These are phyloP conservation scores for Orbicella faveolata DNA, from an alignment of 64 coral and sea anemone species.

Conservation along the genomic window DNA sequence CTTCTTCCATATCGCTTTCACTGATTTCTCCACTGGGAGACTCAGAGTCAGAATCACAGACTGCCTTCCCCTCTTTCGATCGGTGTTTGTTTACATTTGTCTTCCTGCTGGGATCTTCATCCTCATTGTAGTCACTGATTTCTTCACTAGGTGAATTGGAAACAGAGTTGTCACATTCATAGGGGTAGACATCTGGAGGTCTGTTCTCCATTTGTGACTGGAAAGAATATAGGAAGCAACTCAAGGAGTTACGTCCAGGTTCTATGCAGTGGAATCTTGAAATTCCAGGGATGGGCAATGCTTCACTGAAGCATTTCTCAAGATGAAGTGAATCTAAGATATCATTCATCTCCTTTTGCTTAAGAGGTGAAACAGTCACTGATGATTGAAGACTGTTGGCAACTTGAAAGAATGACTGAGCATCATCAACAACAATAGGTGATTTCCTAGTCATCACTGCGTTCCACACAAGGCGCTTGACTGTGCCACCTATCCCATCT, in stretches of 20 bases:
- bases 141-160: no score
- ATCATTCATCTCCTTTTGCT: constrained; percentile 52
- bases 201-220: no score
- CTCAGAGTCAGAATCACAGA: no score
- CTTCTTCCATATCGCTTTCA: no score
- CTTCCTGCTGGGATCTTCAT: no score
- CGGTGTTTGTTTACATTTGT: no score
- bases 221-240: no score
- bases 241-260: not conserved
- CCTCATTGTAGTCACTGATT: no score
- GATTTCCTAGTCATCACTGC: constrained; percentile 41
- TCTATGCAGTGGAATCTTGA: constrained; percentile 72
- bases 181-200: no score
- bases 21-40: no score
- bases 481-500: constrained; percentile 18
- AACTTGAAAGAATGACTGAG: constrained; percentile 56
- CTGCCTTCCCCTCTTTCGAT: no score
- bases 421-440: constrained; percentile 60
- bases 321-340: constrained; percentile 29
- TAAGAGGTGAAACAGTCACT: constrained; percentile 21
- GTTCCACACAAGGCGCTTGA: constrained; percentile 42
- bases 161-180: no score
- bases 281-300: constrained; percentile 54
- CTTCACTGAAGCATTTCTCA: constrained; percentile 49
- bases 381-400: constrained; percentile 31